Evolutionary conservation across 2,113 vertebrate genomes (phyloP).

Genomic region (Bambusicola thoracicus): DNA sequence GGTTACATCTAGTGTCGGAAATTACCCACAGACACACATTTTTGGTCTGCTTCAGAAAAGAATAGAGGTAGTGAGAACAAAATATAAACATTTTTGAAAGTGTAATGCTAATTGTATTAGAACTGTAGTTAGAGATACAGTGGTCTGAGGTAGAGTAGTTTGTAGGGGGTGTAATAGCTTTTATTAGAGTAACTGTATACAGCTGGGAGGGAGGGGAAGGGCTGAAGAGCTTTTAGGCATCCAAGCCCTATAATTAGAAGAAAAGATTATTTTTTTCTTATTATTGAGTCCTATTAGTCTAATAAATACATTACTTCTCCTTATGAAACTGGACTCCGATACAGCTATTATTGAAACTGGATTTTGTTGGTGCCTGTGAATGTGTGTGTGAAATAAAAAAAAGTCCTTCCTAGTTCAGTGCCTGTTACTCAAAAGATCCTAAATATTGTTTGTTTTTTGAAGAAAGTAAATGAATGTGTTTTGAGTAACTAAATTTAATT

Average conservation of each 20-base stretch:
- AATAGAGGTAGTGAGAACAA: not conserved
- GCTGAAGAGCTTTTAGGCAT: not conserved
- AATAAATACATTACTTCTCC: slow-evolving; percentile 1
- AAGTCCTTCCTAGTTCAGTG: not conserved
- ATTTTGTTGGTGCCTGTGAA: not conserved
- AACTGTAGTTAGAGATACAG: not conserved
- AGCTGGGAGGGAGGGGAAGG: not conserved
- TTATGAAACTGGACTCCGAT: not conserved
- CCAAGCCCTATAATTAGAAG: not conserved
- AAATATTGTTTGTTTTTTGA: not conserved
- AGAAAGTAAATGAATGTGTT: not conserved
- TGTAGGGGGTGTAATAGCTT: not conserved
- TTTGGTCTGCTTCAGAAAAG: slow-evolving; percentile 3
- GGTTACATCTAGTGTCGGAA: not conserved
- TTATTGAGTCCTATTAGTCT: not conserved
- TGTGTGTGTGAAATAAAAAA: not conserved
- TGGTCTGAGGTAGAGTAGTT: not conserved
- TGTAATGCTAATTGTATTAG: not conserved
- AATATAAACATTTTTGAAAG: not conserved
- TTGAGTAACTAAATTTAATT: not conserved
- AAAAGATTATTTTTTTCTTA: not conserved
- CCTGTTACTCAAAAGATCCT: not conserved
- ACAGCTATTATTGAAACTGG: not conserved
- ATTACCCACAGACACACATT: slow-evolving; percentile 11
- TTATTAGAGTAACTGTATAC: not conserved